These are phyloP conservation scores for Exocentrus adspersus DNA, from an alignment of 2,888 invertebrate species.

Conservation along the genomic window DNA sequence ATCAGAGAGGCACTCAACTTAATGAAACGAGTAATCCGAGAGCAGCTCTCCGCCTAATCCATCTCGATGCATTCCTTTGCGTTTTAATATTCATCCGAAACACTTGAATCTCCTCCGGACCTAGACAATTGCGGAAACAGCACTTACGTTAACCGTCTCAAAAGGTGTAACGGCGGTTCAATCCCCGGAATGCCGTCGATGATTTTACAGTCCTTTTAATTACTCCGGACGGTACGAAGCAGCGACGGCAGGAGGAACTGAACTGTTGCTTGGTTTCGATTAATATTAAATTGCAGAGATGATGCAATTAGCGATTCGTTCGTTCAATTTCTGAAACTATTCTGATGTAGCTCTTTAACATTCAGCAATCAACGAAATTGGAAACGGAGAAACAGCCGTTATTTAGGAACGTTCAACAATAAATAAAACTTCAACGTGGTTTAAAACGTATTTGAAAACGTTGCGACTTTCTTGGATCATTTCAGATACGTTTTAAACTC, in stretches of 20 bases:
- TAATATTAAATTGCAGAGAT: neutral
- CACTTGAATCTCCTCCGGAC: slow-evolving; percentile 58
- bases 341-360: too few relatives aligned
- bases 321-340: too few relatives aligned
- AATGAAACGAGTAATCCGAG: slow-evolving; percentile 69
- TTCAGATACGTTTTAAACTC: too few relatives aligned
- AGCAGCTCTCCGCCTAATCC: slow-evolving; percentile 63
- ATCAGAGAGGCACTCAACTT: slow-evolving; percentile 67
- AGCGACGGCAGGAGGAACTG: too few relatives aligned
- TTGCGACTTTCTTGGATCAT: too few relatives aligned
- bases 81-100: slow-evolving; percentile 63
- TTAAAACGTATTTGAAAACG: too few relatives aligned
- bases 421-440: too few relatives aligned
- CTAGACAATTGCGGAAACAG: slow-evolving; percentile 61
- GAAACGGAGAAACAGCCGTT: too few relatives aligned
- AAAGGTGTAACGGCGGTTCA: slow-evolving; percentile 45
- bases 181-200: slow-evolving; percentile 39
- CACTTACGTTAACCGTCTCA: slow-evolving; percentile 58
- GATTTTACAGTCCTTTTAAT: slow-evolving; percentile 32
- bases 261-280: neutral
- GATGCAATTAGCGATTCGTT: neutral
- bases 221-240: neutral
- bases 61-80: slow-evolving; percentile 63
- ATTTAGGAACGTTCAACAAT: too few relatives aligned
- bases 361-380: too few relatives aligned